phyloP scores from a whole-genome alignment of 2,113 vertebrate genomes.

The Chauna torquata region DNA sequence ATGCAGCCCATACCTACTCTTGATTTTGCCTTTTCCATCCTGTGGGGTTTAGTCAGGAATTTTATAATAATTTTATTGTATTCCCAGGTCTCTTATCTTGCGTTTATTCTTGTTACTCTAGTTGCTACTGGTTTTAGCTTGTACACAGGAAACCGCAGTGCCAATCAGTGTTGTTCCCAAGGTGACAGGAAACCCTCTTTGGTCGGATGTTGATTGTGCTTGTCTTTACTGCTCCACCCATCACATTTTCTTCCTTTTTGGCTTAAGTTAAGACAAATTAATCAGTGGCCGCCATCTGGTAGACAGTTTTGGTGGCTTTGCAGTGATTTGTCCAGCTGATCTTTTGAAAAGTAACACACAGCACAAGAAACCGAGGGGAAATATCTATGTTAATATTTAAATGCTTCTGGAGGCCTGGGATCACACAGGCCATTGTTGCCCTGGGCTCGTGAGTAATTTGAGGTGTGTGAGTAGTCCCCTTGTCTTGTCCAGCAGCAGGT shows the following conservation, averaged over 20 bases:
- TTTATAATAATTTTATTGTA: conserved; percentile 48
- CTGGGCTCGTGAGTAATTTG: not conserved
- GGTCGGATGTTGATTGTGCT: conserved; percentile 82
- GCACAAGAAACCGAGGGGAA: not conserved
- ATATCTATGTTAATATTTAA: not conserved
- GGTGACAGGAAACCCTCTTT: conserved; percentile 84
- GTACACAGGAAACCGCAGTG: conserved; percentile 81
- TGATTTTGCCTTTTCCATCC: not conserved
- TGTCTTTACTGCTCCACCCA: conserved; percentile 75
- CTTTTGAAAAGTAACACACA: conserved; percentile 14
- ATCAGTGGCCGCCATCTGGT: conserved; percentile 80
- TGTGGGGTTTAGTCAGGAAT: conserved; percentile 23
- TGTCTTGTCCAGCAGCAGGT: not conserved
- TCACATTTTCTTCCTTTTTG: conserved; percentile 83
- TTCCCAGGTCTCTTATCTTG: conserved; percentile 73
- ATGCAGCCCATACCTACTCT: not conserved
- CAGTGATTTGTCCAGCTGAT: conserved; percentile 56
- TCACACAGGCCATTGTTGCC: not conserved
- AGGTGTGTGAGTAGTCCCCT: not conserved
- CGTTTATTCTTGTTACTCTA: conserved; percentile 77
- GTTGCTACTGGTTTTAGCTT: conserved; percentile 81
- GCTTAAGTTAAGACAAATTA: conserved; percentile 83
- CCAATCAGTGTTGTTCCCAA: conserved; percentile 85
- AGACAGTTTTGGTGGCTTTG: conserved; percentile 78
- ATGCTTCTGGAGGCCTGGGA: not conserved